phyloP scores from a whole-genome alignment of 2,797 vertebrate species.

The Selene dorsalis region DNA sequence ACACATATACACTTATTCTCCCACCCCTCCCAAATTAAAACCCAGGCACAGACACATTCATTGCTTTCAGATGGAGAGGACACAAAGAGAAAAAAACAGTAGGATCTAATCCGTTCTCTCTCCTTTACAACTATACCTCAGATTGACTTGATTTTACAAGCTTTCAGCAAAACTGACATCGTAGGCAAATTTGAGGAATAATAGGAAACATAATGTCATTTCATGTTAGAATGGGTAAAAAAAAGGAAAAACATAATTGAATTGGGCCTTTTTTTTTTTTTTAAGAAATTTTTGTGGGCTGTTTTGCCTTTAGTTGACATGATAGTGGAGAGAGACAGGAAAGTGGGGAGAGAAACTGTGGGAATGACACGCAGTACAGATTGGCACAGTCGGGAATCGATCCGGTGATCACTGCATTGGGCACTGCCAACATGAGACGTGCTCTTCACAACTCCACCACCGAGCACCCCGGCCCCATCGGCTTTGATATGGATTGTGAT shows the following conservation, averaged over 20 bases:
- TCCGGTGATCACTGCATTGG: too few relatives aligned
- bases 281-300: too few relatives aligned
- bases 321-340: too few relatives aligned
- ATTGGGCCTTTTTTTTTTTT: too few relatives aligned
- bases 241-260: too few relatives aligned
- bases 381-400: too few relatives aligned
- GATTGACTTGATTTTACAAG: conserved; percentile 12
- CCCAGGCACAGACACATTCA: conserved; percentile 9
- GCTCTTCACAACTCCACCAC: too few relatives aligned
- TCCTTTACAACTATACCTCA: conserved; percentile 3
- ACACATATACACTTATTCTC: conserved; percentile 42
- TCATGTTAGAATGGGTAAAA: background rate
- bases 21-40: conserved; percentile 24
- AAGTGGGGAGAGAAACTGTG: too few relatives aligned
- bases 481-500: background rate
- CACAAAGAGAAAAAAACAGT: conserved; percentile 2
- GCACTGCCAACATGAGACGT: too few relatives aligned
- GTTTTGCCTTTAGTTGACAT: too few relatives aligned
- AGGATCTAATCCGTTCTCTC: background rate
- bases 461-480: background rate
- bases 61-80: conserved; percentile 10
- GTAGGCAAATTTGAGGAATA: background rate
- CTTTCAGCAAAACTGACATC: conserved; percentile 4
- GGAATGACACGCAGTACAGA: too few relatives aligned
- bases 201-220: background rate